Percentiles rank a stretch among this genome's conserved stretches.
Conservation (phyloP, 1,140 invertebrate genomes). For the Drosophila murphyi region DNA sequence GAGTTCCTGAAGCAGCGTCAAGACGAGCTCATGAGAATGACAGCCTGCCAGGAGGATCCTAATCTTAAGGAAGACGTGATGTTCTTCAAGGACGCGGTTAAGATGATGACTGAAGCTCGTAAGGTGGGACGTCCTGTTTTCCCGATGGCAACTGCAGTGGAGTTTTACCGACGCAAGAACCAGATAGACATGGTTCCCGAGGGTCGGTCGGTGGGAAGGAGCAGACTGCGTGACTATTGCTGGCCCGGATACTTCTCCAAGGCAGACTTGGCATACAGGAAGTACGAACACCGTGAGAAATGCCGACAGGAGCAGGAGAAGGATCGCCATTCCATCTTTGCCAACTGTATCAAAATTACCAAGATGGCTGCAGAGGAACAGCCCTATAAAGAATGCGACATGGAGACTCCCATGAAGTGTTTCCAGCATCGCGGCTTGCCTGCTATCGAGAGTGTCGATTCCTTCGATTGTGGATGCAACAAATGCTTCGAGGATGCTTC, state of each 20-base stretch:
- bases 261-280: constrained; percentile 61
- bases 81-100: constrained; percentile 53
- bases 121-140: constrained; percentile 49
- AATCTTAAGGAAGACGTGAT: constrained; percentile 51
- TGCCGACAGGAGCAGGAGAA: constrained; percentile 37
- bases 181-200: constrained; percentile 46
- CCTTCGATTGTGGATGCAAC: constrained; percentile 34
- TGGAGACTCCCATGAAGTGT: constrained; percentile 32
- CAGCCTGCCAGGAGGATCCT: constrained; percentile 42
- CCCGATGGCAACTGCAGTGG: constrained; percentile 48
- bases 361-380: constrained; percentile 58
- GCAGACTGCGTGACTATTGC: constrained; percentile 49
- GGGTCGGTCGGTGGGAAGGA: constrained; percentile 38
- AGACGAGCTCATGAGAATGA: constrained; percentile 42
- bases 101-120: constrained; percentile 41
- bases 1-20: constrained; percentile 42
- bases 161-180: constrained; percentile 44
- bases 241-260: constrained; percentile 63
- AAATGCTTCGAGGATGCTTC: constrained; percentile 29
- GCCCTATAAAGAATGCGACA: constrained; percentile 34
- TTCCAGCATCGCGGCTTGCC: constrained; percentile 29
- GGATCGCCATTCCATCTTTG: constrained; percentile 49
- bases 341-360: constrained; percentile 57
- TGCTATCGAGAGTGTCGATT: constrained; percentile 29
- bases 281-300: constrained; percentile 57